Base-by-base conservation (phyloP, 2,113 vertebrate genomes). In the Zapornia atra region DNA sequence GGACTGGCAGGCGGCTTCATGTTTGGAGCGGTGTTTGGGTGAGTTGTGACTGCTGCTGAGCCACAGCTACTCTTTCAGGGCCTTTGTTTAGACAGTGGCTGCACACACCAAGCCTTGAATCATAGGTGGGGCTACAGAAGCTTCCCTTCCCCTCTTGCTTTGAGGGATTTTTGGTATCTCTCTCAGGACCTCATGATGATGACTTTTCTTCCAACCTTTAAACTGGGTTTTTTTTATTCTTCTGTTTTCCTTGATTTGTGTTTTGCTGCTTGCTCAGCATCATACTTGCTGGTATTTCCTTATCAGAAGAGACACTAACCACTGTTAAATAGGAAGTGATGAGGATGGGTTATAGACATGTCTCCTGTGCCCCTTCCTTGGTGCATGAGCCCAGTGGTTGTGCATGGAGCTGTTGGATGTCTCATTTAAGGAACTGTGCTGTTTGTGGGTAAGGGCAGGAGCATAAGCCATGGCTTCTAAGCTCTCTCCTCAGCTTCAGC, bases 21-120 rank as follows among this genome's bases (percentile, higher is more conserved):
- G 93, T 98, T 99, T 8, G 99, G 99, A 82, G 92, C 98, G 3
- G 94, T 80, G 0, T 94, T 99, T 89, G 99, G 99, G 99, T 99
- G 96, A 99, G 98, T 96, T 60, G 70, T 40, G 26, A 6, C 36
- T 84, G 38, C 36, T 85, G 42, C 36, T 21, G 44, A 22, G 13
- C 0, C 50, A 24, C n/a, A 26, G 29, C 42, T 64, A 2, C 38
- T 40, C 38, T 53, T 33, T 6, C 33, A 53, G 40, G 38, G 28
- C 64, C 15, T 68, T 16, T 50, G 38, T 59, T 50, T 44, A 16
- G 51, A 4, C 4, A 4, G 51, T 60, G 26, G 69, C 50, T 26
- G 25, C 72, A 15, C 86, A 68, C 61, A 68, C 24, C 2, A 4
- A 69, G 31, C 44, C 69, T 44, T 56, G n/a, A 71, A 10, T 86